Evolutionary conservation across 2,888 invertebrate genomes (phyloP), one percentile per base, ranked within the genome.

Genomic region (Lepetodrilus schrolli): DNA sequence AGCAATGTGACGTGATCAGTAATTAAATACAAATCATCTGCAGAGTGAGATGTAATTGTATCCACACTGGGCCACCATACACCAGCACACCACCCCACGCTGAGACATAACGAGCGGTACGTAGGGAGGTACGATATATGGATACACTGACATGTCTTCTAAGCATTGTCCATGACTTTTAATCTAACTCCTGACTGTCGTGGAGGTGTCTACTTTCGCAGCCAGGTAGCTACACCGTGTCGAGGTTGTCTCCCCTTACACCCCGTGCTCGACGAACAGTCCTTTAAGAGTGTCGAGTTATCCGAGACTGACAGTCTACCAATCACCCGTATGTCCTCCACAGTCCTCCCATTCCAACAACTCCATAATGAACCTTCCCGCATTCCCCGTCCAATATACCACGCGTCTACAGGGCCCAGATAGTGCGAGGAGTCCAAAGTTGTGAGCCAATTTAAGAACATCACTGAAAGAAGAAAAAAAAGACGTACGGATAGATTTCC

Each of bases 151-250:
- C 58, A 58, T 13, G 30, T 58, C 34, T 17, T 30, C 58, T 7
- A 26, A 58, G 30, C 58, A 58, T 58, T 58, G 58, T 58, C 34
- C 7, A 17, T 58, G 58, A 58, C 58, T 58, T 58, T 58, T 58
- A 58, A 58, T 58, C 58, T 21, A 58, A 58, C 58, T 58, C 26
- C 58, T 17, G 58, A 30, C 58, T 58, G 26, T n/a, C 17, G 30
- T n/a, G 30, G 58, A 23, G 58, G 58, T 48, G 30, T 58, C 58
- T 17, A 17, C 17, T 58, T 58, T 30, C 58, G 34, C 26, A 58
- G n/a, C 13, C 58, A 34, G 51, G 43, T 43, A 43, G 43, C 43
- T 7, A 43, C 43, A 43, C 43, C 34, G 58, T 30, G 58, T 34
- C 30, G 58, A 58, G 30, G 26, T n/a, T 5, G 58, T 58, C 30